Base-by-base conservation (phyloP, 2,113 vertebrate species). In the Cettia cetti region DNA sequence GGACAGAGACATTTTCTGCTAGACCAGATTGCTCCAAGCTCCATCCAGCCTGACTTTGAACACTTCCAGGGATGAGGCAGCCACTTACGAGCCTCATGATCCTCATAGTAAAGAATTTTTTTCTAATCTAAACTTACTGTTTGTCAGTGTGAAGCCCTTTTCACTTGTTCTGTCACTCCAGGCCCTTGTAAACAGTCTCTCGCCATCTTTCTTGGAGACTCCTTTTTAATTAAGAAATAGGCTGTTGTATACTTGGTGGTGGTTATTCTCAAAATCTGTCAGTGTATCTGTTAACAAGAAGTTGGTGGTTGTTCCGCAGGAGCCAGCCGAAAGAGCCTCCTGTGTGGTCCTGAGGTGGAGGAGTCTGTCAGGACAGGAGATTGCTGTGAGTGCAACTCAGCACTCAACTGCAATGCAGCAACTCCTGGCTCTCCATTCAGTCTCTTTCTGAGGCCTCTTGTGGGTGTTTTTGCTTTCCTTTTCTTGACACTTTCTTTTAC, bases 251-350 rank as follows among this genome's bases (percentile, higher is more conserved):
- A 16, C 22, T 72, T 78, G 35, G 37, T 68, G 57, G 50, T 31
- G 59, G 45, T 70, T 49, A 7, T 44, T 94, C 33, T 83, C 20
- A 39, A 37, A 76, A 59, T 39, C 39, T 63, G 22, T 52, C 30
- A 5, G 11, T 44, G 42, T 59, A 21, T 66, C 21, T 37, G 19
- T 53, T 57, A 39, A 47, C 24, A 45, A 37, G 65, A 33, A 68
- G 70, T 50, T 44, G 4, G 1, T 63, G 63, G n/a, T n/a, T 74
- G 69, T 30, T 68, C 24, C 3, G 52, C 20, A 42, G 0, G 0
- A 42, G 33, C 26, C 5, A 42, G 52, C n/a, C 0, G 0, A 47
- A 56, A 11, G 80, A 61, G 70, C 35, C 31, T 57, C 39, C 47
- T 7, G 22, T 11, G 0, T 8, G 15, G 18, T 37, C 59, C 23